These are phyloP conservation scores for Euwallacea similis DNA, from an alignment of 1,140 invertebrate genomes.

Conservation along the genomic window DNA sequence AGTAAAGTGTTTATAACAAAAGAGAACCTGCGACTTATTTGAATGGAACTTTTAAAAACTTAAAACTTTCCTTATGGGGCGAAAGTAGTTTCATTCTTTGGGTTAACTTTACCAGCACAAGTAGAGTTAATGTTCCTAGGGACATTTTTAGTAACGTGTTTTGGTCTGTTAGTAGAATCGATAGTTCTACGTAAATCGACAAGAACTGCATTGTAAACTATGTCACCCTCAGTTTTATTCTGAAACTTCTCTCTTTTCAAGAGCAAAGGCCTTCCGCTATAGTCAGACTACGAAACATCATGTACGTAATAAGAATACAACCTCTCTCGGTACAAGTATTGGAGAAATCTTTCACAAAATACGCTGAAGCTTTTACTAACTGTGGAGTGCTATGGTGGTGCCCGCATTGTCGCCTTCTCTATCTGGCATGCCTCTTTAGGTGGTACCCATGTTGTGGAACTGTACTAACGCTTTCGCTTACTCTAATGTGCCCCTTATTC, in stretches of 20 bases:
- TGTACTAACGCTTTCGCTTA: slow-evolving; percentile 44
- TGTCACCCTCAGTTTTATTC: no score
- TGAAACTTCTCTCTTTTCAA: neutral
- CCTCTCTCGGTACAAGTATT: neutral
- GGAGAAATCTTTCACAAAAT: slow-evolving; percentile 2
- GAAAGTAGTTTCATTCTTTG: slow-evolving; percentile 14
- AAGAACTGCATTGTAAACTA: neutral
- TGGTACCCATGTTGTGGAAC: slow-evolving; percentile 43
- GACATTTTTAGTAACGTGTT: neutral
- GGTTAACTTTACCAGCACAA: slow-evolving; percentile 16
- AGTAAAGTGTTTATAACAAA: neutral
- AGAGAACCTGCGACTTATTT: neutral
- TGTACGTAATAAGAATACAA: neutral
- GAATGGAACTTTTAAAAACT: slow-evolving; percentile 1
- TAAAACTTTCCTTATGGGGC: slow-evolving; percentile 16
- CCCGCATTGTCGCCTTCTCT: slow-evolving; percentile 50
- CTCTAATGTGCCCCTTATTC: slow-evolving; percentile 15
- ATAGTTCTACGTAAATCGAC: neutral
- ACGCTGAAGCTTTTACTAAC: slow-evolving; percentile 37
- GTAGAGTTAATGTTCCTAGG: slow-evolving; percentile 1
- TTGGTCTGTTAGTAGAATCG: slow-evolving; percentile 1
- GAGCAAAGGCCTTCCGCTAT: neutral
- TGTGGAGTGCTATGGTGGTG: slow-evolving; percentile 53
- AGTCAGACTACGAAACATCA: neutral
- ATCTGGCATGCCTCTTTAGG: slow-evolving; percentile 43